Evolutionary conservation across 37 sponge, comb jelly and placozoan species (phyloP).

Genomic region (Agelas oroides): DNA sequence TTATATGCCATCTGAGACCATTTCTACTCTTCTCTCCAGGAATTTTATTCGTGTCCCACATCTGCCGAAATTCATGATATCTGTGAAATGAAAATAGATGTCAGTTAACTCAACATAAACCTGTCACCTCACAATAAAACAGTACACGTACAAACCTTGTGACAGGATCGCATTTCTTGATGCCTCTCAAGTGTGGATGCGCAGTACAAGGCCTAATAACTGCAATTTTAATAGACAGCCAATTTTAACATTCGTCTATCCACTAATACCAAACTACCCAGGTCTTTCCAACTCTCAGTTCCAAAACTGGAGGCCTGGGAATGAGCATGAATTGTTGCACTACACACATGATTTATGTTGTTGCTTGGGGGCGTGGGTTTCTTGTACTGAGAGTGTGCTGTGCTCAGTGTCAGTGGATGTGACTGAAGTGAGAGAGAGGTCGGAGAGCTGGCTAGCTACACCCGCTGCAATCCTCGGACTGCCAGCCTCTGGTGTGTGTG

Average conservation of each 20-base stretch:
- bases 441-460: slow-evolving; percentile 1
- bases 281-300: too few species aligned
- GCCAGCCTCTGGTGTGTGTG: too few species aligned
- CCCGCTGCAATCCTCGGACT: neutral
- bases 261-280: too few species aligned
- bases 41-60: slow-evolving; percentile 65
- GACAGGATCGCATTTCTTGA: slow-evolving; percentile 77
- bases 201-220: slow-evolving; percentile 73
- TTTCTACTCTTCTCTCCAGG: slow-evolving; percentile 77
- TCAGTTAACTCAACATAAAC: too few species aligned
- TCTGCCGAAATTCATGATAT: slow-evolving; percentile 78
- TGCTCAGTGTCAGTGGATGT: neutral
- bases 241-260: too few species aligned
- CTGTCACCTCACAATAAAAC: neutral
- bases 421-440: slow-evolving; percentile 42
- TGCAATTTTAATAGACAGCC: slow-evolving; percentile 23
- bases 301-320: too few species aligned
- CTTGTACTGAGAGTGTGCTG: too few species aligned
- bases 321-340: too few species aligned
- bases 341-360: slow-evolving; percentile 50
- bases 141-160: slow-evolving; percentile 15
- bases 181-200: slow-evolving; percentile 63
- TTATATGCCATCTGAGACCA: slow-evolving; percentile 80
- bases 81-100: slow-evolving; percentile 15
- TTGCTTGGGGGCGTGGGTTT: too few species aligned